Evolutionary conservation across 1,140 invertebrate genomes (phyloP).

Genomic region (Coboldia fuscipes): DNA sequence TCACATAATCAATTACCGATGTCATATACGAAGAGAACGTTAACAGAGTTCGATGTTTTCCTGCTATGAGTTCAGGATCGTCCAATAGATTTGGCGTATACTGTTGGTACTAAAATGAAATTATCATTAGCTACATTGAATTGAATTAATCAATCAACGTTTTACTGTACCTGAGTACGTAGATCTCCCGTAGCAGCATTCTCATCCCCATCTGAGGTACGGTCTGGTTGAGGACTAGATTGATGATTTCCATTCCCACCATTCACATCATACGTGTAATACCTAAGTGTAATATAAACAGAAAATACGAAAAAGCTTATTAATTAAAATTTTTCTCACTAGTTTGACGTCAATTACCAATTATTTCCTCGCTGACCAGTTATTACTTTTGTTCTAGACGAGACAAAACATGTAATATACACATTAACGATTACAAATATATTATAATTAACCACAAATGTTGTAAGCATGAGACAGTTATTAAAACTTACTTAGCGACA

Average conservation of each 20-base stretch:
- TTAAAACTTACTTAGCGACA: slow-evolving; percentile 14
- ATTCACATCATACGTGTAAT: too few species aligned
- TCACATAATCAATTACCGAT: slow-evolving; percentile 91
- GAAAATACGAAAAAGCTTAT: too few species aligned
- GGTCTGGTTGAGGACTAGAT: too few species aligned
- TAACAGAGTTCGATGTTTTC: slow-evolving; percentile 82
- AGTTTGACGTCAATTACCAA: slow-evolving; percentile 45
- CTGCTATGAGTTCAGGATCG: slow-evolving; percentile 86
- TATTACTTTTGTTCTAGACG: slow-evolving; percentile 58
- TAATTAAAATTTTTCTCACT: too few species aligned
- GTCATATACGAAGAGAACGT: slow-evolving; percentile 92
- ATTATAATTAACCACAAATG: background rate
- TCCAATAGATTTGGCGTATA: slow-evolving; percentile 82
- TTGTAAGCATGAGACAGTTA: background rate
- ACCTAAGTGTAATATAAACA: too few species aligned
- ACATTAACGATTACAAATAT: too few species aligned
- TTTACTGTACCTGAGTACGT: too few species aligned
- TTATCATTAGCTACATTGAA: too few species aligned
- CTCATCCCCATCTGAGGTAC: too few species aligned
- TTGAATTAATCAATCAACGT: too few species aligned
- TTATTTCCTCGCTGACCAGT: slow-evolving; percentile 61
- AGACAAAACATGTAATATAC: slow-evolving; percentile 25
- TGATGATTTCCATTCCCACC: too few species aligned
- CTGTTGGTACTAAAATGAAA: slow-evolving; percentile 18
- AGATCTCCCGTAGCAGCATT: too few species aligned